Base-by-base conservation (phyloP, 1,140 invertebrate genomes). In the Drosophila malerkotliana region DNA sequence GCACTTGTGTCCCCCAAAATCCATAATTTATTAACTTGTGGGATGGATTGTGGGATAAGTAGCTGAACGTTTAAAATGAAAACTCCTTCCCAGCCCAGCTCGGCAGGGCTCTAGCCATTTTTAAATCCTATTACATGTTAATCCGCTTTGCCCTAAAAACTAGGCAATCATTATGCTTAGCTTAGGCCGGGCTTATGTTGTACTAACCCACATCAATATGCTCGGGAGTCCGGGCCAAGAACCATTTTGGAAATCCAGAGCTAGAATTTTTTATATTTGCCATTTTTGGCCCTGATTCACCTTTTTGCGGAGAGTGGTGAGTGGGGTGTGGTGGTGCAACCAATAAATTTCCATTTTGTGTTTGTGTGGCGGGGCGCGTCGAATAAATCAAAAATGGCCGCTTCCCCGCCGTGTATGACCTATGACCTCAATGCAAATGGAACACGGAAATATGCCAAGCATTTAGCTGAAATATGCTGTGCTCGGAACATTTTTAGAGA, bases 341-440 rank as follows among this genome's bases (percentile, higher is more conserved):
- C 59, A 67, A 84, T 85, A 85, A 85, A 85, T 85, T 87, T 85
- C 62, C 82, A 87, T 85, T 87, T 87, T 73, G 56, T 60, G 61
- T 59, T 74, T 67, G 63, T 44, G 62, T 69, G 54, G 57, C 58
- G 62, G 44, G 73, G 60, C 48, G 52, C 68, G 47, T 64, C 56
- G 62, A 73, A 87, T 87, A 87, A 88, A 87, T 87, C 82, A 87
- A 87, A 87, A 87, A 88, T 88, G 82, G 83, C 75, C 64, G 62
- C 48, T 24, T 26, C 48, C 57, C 30, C 57, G 41, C 68, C 39
- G 24, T 21, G 47, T 69, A 30, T 49, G 54, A 75, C 72, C 72
- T 75, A 75, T 75, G 72, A 75, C 60, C 72, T 58, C 72, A 49
- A 82, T 81, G 71, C 74, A 87, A 87, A 87, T 87, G 79, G 63